A percentile compares a stretch with the other conserved stretches of the same genome.
Conservation (phyloP, 2,113 vertebrate genomes). For the Myrmecobius fasciatus region DNA sequence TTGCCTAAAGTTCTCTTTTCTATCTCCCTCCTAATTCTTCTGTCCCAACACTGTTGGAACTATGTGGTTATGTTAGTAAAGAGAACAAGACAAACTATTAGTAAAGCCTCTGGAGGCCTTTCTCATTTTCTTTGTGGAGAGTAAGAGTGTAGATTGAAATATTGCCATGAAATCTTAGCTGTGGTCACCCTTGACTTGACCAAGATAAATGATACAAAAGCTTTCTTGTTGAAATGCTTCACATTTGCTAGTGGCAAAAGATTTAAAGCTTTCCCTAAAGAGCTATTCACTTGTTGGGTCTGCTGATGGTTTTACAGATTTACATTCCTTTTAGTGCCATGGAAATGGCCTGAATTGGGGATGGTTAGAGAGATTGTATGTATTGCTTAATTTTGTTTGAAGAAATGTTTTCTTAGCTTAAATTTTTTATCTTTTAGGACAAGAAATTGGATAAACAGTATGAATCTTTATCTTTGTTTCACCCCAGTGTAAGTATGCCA, state of each 20-base stretch:
- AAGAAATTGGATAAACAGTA: conserved; percentile 97
- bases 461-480: conserved; percentile 89
- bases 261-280: background rate
- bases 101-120: background rate
- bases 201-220: background rate
- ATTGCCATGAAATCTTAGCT: background rate
- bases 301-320: background rate
- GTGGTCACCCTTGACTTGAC: background rate
- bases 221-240: background rate
- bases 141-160: background rate
- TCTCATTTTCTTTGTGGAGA: background rate
- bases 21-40: background rate
- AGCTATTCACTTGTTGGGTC: background rate
- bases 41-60: background rate
- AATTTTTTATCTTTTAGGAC: conserved; percentile 85
- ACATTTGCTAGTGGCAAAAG: background rate
- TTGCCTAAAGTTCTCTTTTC: background rate
- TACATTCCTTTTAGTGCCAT: background rate
- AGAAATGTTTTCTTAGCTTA: conserved; percentile 19
- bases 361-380: background rate
- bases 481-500: conserved; percentile 91
- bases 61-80: background rate
- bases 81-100: background rate
- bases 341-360: background rate
- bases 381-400: background rate